Base-by-base conservation (phyloP, 2,888 invertebrate species). In the Gortyna flavago region DNA sequence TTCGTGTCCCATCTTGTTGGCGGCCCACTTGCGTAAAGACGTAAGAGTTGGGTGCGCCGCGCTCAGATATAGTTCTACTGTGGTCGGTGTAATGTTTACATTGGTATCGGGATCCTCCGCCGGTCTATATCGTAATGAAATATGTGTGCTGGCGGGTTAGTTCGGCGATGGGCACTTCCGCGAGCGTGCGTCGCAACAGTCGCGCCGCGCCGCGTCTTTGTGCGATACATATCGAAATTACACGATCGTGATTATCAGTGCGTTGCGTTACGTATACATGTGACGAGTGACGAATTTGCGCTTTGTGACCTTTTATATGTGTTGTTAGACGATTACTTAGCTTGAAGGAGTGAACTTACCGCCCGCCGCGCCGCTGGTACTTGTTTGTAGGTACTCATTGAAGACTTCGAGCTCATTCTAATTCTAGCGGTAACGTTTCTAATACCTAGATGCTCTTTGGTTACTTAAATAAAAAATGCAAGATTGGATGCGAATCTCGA, bases 1-100 rank as follows among this genome's bases (percentile, higher is more conserved):
- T 94, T 94, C 90, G 90, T 93, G 94, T 94, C 94, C 91, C 93
- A 91, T 92, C 86, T 90, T 90, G 92, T 90, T 85, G 88, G 86
- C 83, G 77, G 85, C 88, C 70, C 87, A 83, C 82, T 75, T 72
- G 66, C 87, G 73, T 79, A 92, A 81, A 75, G 90, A 77, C 88
- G 35, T 75, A 90, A 83, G 59, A 76, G 80, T 71, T 72, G 29
- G 51, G n/a, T 51, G 35, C 18, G 18, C 51, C 8, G 32, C 79
- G 69, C 61, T 44, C 75, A 1, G 89, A 76, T 88, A 71, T 89
- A 51, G 74, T 86, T 79, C 76, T 82, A 88, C 75, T 59, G 35
- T 29, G 25, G 67, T 59, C 21, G 61, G 11, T 5, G 64, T 54
- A 85, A 38, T 76, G 57, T 72, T 80, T 85, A 77, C 68, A 80